Evolutionary conservation across 2,113 vertebrate species (phyloP), one percentile per base, ranked within the genome.

Genomic region (Forbesichthys papilliferus): DNA sequence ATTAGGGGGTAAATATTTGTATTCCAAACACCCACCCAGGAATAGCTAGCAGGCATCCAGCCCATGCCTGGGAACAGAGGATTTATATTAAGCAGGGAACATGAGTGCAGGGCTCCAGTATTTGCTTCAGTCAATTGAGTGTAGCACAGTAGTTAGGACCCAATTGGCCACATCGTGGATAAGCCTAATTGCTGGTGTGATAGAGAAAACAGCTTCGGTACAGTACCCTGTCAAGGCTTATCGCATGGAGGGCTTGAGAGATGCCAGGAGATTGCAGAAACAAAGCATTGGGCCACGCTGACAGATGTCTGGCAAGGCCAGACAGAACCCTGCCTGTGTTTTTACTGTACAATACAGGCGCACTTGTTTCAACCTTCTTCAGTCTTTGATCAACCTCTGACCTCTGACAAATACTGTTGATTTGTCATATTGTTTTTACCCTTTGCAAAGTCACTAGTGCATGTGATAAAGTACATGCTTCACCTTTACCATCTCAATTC

Each of bases 241-340:
- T 90, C 79, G 0, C 55, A 27, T 58, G 33, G 10, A 62, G 78
- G 61, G 82, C 76, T 65, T 69, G 78, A 78, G 70, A 84, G 84
- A 88, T 86, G 81, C 65, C 42, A 63, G 70, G 78, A 85, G 83
- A 89, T 81, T 82, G 79, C 61, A 78, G 77, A 85, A 86, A 87
- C 76, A 87, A 87, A 82, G 77, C 75, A 68, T 48, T 3, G 56
- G 68, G 58, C 70, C 71, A 77, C 63, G 58, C 75, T 88, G 91
- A 91, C 85, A 86, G 87, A 88, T 57, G 61, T 82, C 81, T 90
- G 90, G 89, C 89, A 81, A 61, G 71, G 63, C 73, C 74, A 84
- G 71, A 89, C 89, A 86, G 81, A 88, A 82, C 68, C 65, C 60
- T 27, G 80, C 66, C 75, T 85, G 79, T 87, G 68, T 54, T 54